Evolutionary conservation across 92 coral and sea anemone genomes (phyloP).

Genomic region (Pocillopora meandrina): DNA sequence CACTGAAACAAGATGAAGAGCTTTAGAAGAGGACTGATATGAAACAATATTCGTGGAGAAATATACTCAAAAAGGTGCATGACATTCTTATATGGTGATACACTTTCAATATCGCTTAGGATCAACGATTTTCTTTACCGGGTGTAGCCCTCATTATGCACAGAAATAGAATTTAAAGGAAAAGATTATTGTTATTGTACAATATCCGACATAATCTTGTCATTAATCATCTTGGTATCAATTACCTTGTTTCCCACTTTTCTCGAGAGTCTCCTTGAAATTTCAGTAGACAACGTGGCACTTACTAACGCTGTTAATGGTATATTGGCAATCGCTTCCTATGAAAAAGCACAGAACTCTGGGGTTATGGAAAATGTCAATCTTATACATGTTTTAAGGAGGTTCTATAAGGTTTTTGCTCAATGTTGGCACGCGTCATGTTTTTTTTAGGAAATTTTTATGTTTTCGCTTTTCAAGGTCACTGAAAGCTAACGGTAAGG

Average conservation of each 20-base stretch:
- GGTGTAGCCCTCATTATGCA: no score
- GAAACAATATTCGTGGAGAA: neutral
- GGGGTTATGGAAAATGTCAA: no score
- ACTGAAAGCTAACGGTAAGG: no score
- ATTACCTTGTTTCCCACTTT: constrained; percentile 24
- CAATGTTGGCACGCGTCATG: no score
- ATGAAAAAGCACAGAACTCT: neutral
- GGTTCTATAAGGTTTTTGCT: no score
- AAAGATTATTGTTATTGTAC: no score
- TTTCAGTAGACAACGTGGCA: constrained; percentile 18
- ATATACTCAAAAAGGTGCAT: neutral
- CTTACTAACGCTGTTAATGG: constrained; percentile 15
- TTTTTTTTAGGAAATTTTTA: no score
- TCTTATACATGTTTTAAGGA: neutral
- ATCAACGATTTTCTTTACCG: no score
- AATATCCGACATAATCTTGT: neutral
- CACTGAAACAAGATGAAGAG: neutral
- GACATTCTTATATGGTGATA: neutral
- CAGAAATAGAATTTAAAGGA: no score
- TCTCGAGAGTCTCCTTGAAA: neutral
- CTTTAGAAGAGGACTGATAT: neutral
- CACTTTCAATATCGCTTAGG: no score
- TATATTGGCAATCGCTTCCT: constrained; percentile 30
- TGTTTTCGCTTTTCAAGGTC: no score
- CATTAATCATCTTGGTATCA: neutral